These are phyloP conservation scores for Pterostichus madidus DNA, from an alignment of 2,888 invertebrate species.

Conservation along the genomic window DNA sequence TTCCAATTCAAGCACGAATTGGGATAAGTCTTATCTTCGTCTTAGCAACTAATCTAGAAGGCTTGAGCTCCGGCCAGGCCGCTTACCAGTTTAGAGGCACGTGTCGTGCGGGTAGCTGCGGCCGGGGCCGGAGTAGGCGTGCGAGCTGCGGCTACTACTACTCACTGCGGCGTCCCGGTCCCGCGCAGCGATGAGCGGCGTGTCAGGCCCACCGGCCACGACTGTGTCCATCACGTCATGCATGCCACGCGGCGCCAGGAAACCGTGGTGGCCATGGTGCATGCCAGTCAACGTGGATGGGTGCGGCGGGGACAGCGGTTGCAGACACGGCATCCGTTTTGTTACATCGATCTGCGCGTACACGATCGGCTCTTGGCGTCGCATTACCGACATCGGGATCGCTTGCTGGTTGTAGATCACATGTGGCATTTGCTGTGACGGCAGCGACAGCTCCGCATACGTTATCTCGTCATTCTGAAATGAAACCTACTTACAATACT, in stretches of 20 bases:
- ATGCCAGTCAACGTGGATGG: slow-evolving; percentile 76
- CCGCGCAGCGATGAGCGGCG: slow-evolving; percentile 73
- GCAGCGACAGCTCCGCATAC: slow-evolving; percentile 79
- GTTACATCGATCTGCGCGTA: slow-evolving; percentile 79
- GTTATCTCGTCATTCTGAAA: slow-evolving; percentile 79
- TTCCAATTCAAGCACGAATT: too few relatives aligned
- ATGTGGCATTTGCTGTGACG: slow-evolving; percentile 76
- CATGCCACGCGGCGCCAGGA: slow-evolving; percentile 66
- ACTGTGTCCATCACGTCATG: slow-evolving; percentile 70
- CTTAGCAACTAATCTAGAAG: slow-evolving; percentile 35
- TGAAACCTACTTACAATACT: slow-evolving; percentile 13
- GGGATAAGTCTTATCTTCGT: too few relatives aligned
- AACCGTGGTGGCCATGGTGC: slow-evolving; percentile 73
- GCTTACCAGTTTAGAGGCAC: slow-evolving; percentile 63
- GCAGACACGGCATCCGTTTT: slow-evolving; percentile 73
- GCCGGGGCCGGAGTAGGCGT: slow-evolving; percentile 35
- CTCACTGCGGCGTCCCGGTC: slow-evolving; percentile 65
- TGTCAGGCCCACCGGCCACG: slow-evolving; percentile 74
- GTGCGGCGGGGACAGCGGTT: slow-evolving; percentile 75
- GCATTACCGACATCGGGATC: slow-evolving; percentile 76
- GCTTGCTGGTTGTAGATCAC: slow-evolving; percentile 76
- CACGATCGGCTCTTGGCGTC: slow-evolving; percentile 78
- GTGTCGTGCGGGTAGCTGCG: slow-evolving; percentile 59
- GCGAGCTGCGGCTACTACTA: slow-evolving; percentile 63
- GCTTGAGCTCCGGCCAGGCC: slow-evolving; percentile 30